These are phyloP conservation scores for Nudaria mundana DNA, from an alignment of 2,888 invertebrate species.

Conservation along the genomic window DNA sequence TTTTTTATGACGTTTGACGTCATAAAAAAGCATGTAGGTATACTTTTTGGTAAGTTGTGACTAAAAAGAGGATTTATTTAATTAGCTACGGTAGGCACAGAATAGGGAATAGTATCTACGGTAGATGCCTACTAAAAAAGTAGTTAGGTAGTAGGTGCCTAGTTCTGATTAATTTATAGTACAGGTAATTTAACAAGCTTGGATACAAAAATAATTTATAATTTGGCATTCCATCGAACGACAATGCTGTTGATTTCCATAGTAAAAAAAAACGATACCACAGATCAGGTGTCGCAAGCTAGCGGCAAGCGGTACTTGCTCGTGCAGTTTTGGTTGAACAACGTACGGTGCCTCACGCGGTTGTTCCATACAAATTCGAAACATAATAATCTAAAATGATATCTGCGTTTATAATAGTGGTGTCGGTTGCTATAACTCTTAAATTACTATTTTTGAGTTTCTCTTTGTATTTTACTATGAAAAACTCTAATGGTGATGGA, in stretches of 20 bases:
- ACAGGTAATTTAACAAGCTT: slow-evolving; percentile 5
- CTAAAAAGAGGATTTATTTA: too few species aligned
- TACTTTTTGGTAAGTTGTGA: too few species aligned
- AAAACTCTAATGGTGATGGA: slow-evolving; percentile 37
- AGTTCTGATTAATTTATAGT: slow-evolving; percentile 7
- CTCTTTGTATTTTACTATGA: slow-evolving; percentile 64
- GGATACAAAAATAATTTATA: slow-evolving; percentile 31
- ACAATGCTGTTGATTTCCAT: slow-evolving; percentile 47
- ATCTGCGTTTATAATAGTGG: slow-evolving; percentile 67
- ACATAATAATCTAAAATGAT: slow-evolving; percentile 38
- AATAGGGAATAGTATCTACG: too few species aligned
- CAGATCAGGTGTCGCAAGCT: slow-evolving; percentile 23
- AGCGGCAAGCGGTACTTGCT: slow-evolving; percentile 26
- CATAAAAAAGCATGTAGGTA: too few species aligned
- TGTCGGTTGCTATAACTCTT: slow-evolving; percentile 63
- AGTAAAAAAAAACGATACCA: slow-evolving; percentile 56
- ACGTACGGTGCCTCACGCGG: slow-evolving; percentile 34
- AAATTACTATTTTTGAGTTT: slow-evolving; percentile 69
- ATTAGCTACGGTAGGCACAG: too few species aligned
- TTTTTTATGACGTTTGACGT: too few species aligned
- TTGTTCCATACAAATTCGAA: slow-evolving; percentile 4
- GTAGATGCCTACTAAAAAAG: neutral
- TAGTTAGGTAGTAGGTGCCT: neutral
- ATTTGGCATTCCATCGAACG: slow-evolving; percentile 31
- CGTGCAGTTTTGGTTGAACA: slow-evolving; percentile 53